Evolutionary conservation across 2,797 vertebrate genomes (phyloP).

Genomic region (Leptoclinus maculatus): DNA sequence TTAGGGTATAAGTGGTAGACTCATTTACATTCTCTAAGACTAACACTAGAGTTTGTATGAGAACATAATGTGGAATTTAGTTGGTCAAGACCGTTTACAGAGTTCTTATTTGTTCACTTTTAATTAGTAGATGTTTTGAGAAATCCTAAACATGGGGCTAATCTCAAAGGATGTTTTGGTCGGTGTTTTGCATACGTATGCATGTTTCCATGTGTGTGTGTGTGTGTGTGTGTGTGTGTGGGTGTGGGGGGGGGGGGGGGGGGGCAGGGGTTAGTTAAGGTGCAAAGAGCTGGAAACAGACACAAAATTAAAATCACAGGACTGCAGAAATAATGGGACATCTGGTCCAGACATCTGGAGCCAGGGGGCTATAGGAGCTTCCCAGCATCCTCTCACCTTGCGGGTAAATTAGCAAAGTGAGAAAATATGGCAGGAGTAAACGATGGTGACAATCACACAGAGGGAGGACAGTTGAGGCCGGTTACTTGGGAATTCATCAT

Average conservation of each 20-base stretch:
- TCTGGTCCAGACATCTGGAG: slow-evolving; percentile 87
- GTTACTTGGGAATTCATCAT: slow-evolving; percentile 70
- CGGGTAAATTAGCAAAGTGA: slow-evolving; percentile 84
- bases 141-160: slow-evolving; percentile 33
- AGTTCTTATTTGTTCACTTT: slow-evolving; percentile 55
- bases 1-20: slow-evolving; percentile 20
- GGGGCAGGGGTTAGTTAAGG: slow-evolving; percentile 57
- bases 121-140: slow-evolving; percentile 57
- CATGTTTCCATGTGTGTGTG: slow-evolving; percentile 9
- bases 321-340: slow-evolving; percentile 84
- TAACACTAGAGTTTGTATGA: slow-evolving; percentile 20
- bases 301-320: slow-evolving; percentile 75
- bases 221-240: background rate
- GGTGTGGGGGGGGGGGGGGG: no score
- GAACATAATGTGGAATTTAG: slow-evolving; percentile 31
- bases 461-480: slow-evolving; percentile 73
- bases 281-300: slow-evolving; percentile 72
- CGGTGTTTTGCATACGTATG: slow-evolving; percentile 30
- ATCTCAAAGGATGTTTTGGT: slow-evolving; percentile 50
- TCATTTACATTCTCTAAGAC: slow-evolving; percentile 39
- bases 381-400: slow-evolving; percentile 84
- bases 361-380: slow-evolving; percentile 81
- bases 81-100: slow-evolving; percentile 25
- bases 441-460: slow-evolving; percentile 83
- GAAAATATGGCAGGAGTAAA: slow-evolving; percentile 85